Evolutionary conservation across 2,888 invertebrate genomes (phyloP).

Genomic region (Limenitis camilla): DNA sequence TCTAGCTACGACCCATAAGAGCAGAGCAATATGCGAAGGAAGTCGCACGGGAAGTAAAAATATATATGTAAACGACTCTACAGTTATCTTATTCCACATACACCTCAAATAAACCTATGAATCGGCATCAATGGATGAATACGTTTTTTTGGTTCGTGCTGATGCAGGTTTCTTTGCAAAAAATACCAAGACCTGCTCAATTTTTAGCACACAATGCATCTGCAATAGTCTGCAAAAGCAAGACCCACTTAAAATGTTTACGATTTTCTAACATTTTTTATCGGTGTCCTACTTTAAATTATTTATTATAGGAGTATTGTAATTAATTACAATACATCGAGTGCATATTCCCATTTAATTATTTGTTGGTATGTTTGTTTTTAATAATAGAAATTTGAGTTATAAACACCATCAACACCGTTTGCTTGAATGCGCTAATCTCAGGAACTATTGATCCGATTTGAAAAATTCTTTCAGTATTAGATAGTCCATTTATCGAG

Average conservation of each 20-base stretch:
- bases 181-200: conserved; percentile 30
- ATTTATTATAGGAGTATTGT: neutral
- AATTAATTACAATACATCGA: too few species aligned
- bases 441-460: too few species aligned
- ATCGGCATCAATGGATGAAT: conserved; percentile 42
- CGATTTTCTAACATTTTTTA: neutral
- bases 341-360: too few species aligned
- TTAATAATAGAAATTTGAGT: too few species aligned
- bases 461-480: too few species aligned
- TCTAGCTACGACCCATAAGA: too few species aligned
- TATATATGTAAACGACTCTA: conserved; percentile 27
- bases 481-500: too few species aligned
- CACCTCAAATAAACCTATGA: conserved; percentile 36
- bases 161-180: conserved; percentile 53
- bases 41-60: too few species aligned
- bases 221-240: conserved; percentile 10
- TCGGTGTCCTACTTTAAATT: neutral
- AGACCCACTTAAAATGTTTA: conserved; percentile 12
- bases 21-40: too few species aligned
- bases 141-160: conserved; percentile 60
- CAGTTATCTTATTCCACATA: conserved; percentile 28
- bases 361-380: too few species aligned
- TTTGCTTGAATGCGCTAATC: too few species aligned
- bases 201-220: conserved; percentile 17
- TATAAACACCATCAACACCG: too few species aligned